Evolutionary conservation across 2,888 invertebrate species (phyloP), one percentile per base, ranked within the genome.

Genomic region (Oxystoma pomonae): DNA sequence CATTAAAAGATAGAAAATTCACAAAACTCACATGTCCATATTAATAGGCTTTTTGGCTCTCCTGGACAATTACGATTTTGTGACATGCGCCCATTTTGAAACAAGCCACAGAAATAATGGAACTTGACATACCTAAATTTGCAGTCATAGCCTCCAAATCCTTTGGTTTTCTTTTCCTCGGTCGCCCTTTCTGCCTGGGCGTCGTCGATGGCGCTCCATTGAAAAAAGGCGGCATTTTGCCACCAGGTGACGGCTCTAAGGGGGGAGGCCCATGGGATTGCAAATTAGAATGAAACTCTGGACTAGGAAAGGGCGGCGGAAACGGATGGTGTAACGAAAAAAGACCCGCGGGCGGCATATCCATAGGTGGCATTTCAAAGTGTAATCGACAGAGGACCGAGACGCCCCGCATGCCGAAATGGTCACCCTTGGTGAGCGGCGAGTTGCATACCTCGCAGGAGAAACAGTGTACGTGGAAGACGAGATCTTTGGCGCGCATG

Each of bases 391-490:
- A 96, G 78, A 94, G 90, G 58, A 96, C 91, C 70, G 91, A 88
- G 62, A 92, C 90, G 72, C 94, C 92, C 71, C 93, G 86, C 83
- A 96, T 92, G 70, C 96, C 96, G 82, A 96, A 98, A 74, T 94
- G 94, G 78, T 98, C 97, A 53, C 98, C 98, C 77, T 96, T 94
- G 64, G 90, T 92, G 65, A 98, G 85, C 2, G 91, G 90, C 50
- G 90, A 86, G 78, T 89, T 90, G 83, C 97, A 97, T 59, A 91
- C 87, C 55, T 91, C 90, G 80, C 97, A 97, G 57, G 92, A 92
- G 84, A 98, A 98, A 82, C 97, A 98, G 77, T 91, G 90, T 65
- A 96, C 90, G 83, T 98, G 97, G 84, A 94, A 98, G 72, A 96
- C 94, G 75, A 92, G 85, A 74, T 96, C 95, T 59, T 94, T 85